A percentile compares a stretch with the other conserved stretches of the same genome.
These are phyloP conservation scores for Mechanitis messenoides DNA, from an alignment of 2,888 invertebrate species.

Conservation along the genomic window DNA sequence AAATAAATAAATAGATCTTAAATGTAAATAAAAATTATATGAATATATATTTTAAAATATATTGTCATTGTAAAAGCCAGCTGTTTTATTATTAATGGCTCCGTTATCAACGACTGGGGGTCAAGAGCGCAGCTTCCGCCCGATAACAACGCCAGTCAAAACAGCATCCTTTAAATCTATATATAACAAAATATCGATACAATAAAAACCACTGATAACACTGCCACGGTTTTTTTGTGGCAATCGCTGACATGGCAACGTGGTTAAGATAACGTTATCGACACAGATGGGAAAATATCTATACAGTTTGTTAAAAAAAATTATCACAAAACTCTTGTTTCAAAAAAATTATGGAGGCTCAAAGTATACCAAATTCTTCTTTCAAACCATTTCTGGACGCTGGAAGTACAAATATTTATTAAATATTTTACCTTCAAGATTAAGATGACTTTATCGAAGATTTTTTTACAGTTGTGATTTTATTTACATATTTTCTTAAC, in stretches of 20 bases:
- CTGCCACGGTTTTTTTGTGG: slow-evolving; percentile 41
- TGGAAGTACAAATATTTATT: no score
- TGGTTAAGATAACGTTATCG: slow-evolving; percentile 20
- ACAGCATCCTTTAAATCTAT: slow-evolving; percentile 60
- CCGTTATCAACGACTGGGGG: slow-evolving; percentile 54
- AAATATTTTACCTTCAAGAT: no score
- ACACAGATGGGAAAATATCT: slow-evolving; percentile 7
- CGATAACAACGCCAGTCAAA: slow-evolving; percentile 53
- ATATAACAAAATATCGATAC: slow-evolving; percentile 40
- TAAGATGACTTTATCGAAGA: not conserved
- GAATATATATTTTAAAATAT: not conserved
- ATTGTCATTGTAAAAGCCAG: slow-evolving; percentile 14
- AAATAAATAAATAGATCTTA: no score
- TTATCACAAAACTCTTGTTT: no score
- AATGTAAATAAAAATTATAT: not conserved
- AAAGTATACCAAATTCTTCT: not conserved
- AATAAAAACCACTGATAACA: slow-evolving; percentile 41
- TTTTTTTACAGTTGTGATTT: slow-evolving; percentile 38
- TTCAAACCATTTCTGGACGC: not conserved
- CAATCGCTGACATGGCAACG: slow-evolving; percentile 47
- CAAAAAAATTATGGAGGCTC: no score
- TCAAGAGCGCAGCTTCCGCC: slow-evolving; percentile 73
- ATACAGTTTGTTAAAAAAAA: not conserved
- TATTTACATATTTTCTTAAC: slow-evolving; percentile 61
- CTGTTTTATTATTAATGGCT: slow-evolving; percentile 46